Evolutionary conservation across 2,888 invertebrate genomes (phyloP).

Genomic region (Dyspetes luteomarginatus): DNA sequence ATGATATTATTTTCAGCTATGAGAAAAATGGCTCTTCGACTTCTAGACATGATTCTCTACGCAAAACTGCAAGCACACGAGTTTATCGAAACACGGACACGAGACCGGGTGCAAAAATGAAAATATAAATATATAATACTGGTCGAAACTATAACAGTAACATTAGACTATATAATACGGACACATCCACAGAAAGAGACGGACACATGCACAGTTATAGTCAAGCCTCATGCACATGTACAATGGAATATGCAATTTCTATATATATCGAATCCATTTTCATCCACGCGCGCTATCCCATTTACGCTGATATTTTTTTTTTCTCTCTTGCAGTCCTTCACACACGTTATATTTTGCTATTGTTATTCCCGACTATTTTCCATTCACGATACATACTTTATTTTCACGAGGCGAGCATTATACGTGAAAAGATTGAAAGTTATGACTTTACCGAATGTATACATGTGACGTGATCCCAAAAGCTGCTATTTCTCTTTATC

Average conservation of each 20-base stretch:
- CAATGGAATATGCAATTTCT: slow-evolving; percentile 65
- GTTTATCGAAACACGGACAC: slow-evolving; percentile 46
- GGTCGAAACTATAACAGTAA: slow-evolving; percentile 41
- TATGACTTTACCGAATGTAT: slow-evolving; percentile 18
- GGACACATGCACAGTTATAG: slow-evolving; percentile 21
- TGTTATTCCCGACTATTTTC: slow-evolving; percentile 58
- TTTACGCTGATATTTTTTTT: slow-evolving; percentile 46
- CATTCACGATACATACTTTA: slow-evolving; percentile 44
- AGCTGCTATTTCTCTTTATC: slow-evolving; percentile 38
- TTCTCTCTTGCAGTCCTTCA: background rate
- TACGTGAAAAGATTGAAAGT: slow-evolving; percentile 36
- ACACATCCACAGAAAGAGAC: slow-evolving; percentile 23
- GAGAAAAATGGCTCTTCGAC: background rate
- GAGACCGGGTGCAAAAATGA: slow-evolving; percentile 44
- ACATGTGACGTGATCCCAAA: slow-evolving; percentile 45
- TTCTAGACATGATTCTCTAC: background rate
- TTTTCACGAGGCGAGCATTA: slow-evolving; percentile 47
- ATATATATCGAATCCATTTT: slow-evolving; percentile 62
- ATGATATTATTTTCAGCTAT: slow-evolving; percentile 27
- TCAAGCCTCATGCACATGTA: slow-evolving; percentile 34
- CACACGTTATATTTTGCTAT: slow-evolving; percentile 35
- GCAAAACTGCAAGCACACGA: background rate
- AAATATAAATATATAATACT: slow-evolving; percentile 50
- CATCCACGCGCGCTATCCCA: slow-evolving; percentile 59
- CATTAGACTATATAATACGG: slow-evolving; percentile 14